Evolutionary conservation across 2,888 invertebrate genomes (phyloP), one percentile per base, ranked within the genome.

Genomic region (Orthosia cruda): DNA sequence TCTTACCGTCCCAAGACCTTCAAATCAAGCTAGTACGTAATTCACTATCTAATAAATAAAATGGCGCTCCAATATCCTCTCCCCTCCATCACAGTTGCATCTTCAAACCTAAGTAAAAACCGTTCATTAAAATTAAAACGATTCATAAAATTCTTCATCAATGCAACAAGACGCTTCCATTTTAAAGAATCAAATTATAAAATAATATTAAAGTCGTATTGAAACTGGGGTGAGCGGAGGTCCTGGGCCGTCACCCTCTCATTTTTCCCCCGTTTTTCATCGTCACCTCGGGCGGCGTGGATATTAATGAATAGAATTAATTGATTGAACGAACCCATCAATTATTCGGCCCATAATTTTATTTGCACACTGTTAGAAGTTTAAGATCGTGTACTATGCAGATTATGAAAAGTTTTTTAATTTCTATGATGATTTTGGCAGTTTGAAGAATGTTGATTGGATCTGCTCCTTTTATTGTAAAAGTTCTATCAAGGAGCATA

Each of bases 321-420:
- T 91, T 91, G 90, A 91, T 92, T 89, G 91, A 89, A 87, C 87
- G 89, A 80, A 83, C 74, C 85, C 89, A 90, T 91, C 91, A 92
- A 90, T 91, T 92, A 92, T 91, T 86, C 90, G 77, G 71, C 80
- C 83, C 80, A 87, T 91, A 88, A 90, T 91, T 90, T 88, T 89
- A 91, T 91, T 91, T 89, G 87, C 84, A 77, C 79, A 80, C 74
- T 73, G 88, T 83, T 86, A 57, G 79, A 88, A 87, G 77, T 87
- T 88, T 71, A 57, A 69, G 78, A 84, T 81, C 87, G 70, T 78
- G 73, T 84, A 77, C 73, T 83, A 86, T 86, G 87, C 80, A 88
- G 87, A 87, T 88, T 83, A 84, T 75, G 65, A 65, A 80, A 86
- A 85, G 70, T 87, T 87, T 84, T 85, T 85, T 83, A 72, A 81